Evolutionary conservation across 64 coral and sea anemone genomes (phyloP), one percentile per base, ranked within the genome.

Genomic region (Stichodactyla helianthus): DNA sequence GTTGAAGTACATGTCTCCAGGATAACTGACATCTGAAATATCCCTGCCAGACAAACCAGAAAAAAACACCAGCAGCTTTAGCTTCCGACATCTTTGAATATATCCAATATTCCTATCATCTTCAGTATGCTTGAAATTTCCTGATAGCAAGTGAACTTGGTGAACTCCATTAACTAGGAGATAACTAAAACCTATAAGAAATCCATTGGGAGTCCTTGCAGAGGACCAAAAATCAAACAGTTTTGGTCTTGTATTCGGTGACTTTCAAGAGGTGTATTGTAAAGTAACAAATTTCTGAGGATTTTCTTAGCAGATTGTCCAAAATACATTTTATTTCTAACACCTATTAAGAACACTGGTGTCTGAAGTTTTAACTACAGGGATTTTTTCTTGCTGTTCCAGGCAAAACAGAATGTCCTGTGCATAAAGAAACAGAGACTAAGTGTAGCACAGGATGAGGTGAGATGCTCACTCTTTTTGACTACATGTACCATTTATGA

Each of bases 391-490:
- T 55, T 89, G 20, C 5, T 88, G 35, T 77, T 82, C 6, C 60
- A 97, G 94, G 91, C 85, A 86, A 90, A 97, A 74, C 91, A 97
- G 85, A 87, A 93, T 86, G 89, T 93, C 31, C 71, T 93, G 16
- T 82, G 89, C 68, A 85, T 97, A 5, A 97, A 93, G 59, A 93
- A 93, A 55, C 81, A 97, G 56, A 97, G 85, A 55, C 61, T 97
- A n/a, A 59, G 82, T 63, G 88, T 93, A 25, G 94, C 94, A 5
- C 68, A 92, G 77, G 85, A 93, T 87, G 94, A 97, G 94, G 94
- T 97, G 91, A 59, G 74, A 51, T 7, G 8, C 19, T 76, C 7
- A 44, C n/a, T 20, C 63, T 68, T 5, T 26, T 26, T 10, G 23
- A 74, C 10, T 2, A 31, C 68, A 44, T 44, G 2, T 44, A 1